Evolutionary conservation across 2,888 invertebrate genomes (phyloP).

Genomic region (Apocheima hispidaria): DNA sequence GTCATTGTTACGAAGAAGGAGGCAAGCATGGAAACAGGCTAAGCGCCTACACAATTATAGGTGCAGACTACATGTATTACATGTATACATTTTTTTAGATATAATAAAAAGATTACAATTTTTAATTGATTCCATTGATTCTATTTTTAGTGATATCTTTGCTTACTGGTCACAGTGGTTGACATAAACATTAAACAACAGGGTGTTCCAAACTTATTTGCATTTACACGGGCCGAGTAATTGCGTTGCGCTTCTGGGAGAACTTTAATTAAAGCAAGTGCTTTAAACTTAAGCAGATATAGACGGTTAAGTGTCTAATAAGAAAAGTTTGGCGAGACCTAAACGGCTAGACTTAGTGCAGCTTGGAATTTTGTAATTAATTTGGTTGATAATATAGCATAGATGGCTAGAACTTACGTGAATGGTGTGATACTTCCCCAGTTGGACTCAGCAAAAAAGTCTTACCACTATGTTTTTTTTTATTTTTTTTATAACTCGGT

Average conservation of each 20-base stretch:
- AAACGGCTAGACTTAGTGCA: slow-evolving; percentile 51
- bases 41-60: too few species aligned
- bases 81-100: too few species aligned
- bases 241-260: slow-evolving; percentile 83
- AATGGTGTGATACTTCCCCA: too few species aligned
- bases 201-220: slow-evolving; percentile 81
- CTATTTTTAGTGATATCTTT: neutral
- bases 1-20: too few species aligned
- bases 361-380: slow-evolving; percentile 31
- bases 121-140: neutral
- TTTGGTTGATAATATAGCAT: slow-evolving; percentile 8
- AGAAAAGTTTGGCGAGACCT: slow-evolving; percentile 76
- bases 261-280: slow-evolving; percentile 84
- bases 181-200: slow-evolving; percentile 80
- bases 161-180: slow-evolving; percentile 54
- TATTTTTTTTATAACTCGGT: too few species aligned
- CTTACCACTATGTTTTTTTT: too few species aligned
- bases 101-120: too few species aligned
- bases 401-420: neutral
- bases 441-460: too few species aligned
- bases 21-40: too few species aligned
- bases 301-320: slow-evolving; percentile 74
- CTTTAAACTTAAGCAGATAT: slow-evolving; percentile 76
- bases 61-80: too few species aligned
- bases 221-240: slow-evolving; percentile 84